Base-by-base conservation (phyloP, 2,797 vertebrate species). In the Poecile montanus region DNA sequence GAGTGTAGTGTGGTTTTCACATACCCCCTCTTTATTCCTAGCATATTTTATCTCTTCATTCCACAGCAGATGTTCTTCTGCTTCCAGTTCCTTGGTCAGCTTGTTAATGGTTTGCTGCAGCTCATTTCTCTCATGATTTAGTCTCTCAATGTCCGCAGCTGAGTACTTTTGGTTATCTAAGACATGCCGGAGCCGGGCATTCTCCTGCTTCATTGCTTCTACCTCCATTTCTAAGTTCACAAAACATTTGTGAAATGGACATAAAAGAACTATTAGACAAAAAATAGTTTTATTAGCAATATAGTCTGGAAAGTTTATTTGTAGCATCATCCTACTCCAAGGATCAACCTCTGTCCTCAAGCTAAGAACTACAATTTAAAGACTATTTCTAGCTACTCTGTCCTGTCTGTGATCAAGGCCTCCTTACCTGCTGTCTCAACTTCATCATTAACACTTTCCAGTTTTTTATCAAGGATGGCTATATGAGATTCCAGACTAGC, bases 111-210 rank as follows among this genome's bases (percentile, higher is more conserved):
- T 98, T 96, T 99, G 99, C 45, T 99, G 98, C 78, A 99, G 97
- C 86, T 99, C 99, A 75, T 98, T 98, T 94, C 98, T 99, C 97
- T 99, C 99, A 26, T 98, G 97, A 93, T 99, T 99, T 97, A 99
- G 99, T 96, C 99, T 98, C 95, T 99, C 98, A 3, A 99, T 98
- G 61, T 99, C 99, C 2, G 98, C 98, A 58, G 98, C 98, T 12
- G 99, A 99, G 89, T 99, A 99, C 93, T 99, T 99, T 88, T 99
- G 99, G 93, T 99, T 99, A 96, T 98, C 98, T 88, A 99, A 93
- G 84, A 98, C 97, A 83, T 97, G 97, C 85, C 98, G 98, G 32
- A 99, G 98, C 15, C 97, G 97, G 42, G 97, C 82, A 34, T 98
- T 98, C 93, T 99, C 98, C 56, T 98, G 98, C 94, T 98, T 99